These are phyloP conservation scores for Tholera decimalis DNA, from an alignment of 2,888 invertebrate genomes.

Conservation along the genomic window DNA sequence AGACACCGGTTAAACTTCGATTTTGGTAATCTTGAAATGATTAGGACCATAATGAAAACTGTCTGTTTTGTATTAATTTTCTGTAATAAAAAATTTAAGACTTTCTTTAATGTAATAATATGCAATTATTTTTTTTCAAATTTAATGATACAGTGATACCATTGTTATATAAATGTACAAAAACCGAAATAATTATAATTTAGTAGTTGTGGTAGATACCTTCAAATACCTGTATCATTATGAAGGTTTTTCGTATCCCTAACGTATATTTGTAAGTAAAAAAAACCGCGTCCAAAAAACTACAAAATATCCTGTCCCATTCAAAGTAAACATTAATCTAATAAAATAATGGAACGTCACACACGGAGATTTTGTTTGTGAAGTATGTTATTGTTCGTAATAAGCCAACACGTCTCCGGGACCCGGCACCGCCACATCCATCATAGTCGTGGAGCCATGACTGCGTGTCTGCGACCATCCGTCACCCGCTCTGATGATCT, in stretches of 20 bases:
- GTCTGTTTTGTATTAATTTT: background rate
- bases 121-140: too few species aligned
- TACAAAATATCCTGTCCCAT: slow-evolving; percentile 53
- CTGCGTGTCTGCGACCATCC: slow-evolving; percentile 77
- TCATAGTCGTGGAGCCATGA: slow-evolving; percentile 77
- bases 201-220: too few species aligned
- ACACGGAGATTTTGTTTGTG: slow-evolving; percentile 80
- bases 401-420: slow-evolving; percentile 86
- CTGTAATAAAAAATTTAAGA: background rate
- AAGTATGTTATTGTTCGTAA: slow-evolving; percentile 83
- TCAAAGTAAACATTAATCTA: slow-evolving; percentile 83
- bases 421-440: slow-evolving; percentile 77
- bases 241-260: too few species aligned
- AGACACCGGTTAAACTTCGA: slow-evolving; percentile 43
- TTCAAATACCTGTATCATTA: too few species aligned
- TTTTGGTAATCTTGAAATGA: slow-evolving; percentile 41
- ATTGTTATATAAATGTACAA: too few species aligned
- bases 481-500: slow-evolving; percentile 69
- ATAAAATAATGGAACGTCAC: slow-evolving; percentile 88
- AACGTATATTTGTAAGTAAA: too few species aligned
- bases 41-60: background rate
- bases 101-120: too few species aligned
- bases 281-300: slow-evolving; percentile 36
- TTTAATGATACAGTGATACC: too few species aligned
- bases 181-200: too few species aligned